These are phyloP conservation scores for Leptinotarsa defecta DNA, from an alignment of 1,140 invertebrate genomes.

Conservation along the genomic window DNA sequence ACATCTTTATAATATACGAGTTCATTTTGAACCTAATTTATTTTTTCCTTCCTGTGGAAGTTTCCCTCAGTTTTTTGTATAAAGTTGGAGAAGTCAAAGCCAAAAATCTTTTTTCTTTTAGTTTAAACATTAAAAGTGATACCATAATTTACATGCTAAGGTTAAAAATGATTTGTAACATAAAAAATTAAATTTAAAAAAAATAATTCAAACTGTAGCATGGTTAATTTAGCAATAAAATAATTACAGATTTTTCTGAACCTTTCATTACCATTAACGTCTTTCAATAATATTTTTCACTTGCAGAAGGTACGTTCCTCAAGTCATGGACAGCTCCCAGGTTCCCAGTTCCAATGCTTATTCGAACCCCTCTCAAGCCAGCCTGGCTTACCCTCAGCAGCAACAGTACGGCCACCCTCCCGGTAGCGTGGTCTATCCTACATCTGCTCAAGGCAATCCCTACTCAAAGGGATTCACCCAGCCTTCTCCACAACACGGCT, in stretches of 20 bases:
- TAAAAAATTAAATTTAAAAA: too few relatives aligned
- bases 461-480: conserved; percentile 53
- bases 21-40: too few relatives aligned
- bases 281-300: conserved; percentile 22
- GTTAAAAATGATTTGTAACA: too few relatives aligned
- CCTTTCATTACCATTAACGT: neutral
- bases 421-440: conserved; percentile 42
- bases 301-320: conserved; percentile 44
- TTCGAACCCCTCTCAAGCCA: conserved; percentile 46
- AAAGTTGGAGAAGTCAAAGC: too few relatives aligned
- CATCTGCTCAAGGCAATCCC: conserved; percentile 47
- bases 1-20: too few relatives aligned
- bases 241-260: too few relatives aligned
- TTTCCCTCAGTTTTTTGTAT: too few relatives aligned
- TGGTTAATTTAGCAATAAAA: too few relatives aligned
- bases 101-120: too few relatives aligned
- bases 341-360: conserved; percentile 47
- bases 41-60: too few relatives aligned
- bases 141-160: too few relatives aligned
- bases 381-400: conserved; percentile 45
- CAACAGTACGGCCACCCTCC: conserved; percentile 46
- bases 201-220: neutral
- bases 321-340: conserved; percentile 49
- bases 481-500: conserved; percentile 49
- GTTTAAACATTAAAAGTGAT: too few relatives aligned